Percentiles rank a stretch among this genome's conserved stretches.
Evolutionary conservation across 2,888 invertebrate species (phyloP).

Genomic region (Andrena hattorfiana): DNA sequence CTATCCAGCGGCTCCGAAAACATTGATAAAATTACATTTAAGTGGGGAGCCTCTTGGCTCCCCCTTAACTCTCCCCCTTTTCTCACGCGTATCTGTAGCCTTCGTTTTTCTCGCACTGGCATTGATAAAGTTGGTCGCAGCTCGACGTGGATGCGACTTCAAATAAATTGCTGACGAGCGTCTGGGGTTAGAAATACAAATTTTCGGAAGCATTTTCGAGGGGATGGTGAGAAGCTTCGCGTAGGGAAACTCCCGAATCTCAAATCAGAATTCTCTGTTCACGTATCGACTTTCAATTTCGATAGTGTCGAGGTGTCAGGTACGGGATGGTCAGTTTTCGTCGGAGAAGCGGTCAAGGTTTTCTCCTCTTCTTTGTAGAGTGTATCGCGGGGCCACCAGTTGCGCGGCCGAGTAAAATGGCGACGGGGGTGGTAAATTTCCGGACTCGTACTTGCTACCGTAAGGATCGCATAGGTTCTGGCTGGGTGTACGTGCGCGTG

Average conservation of each 20-base stretch:
- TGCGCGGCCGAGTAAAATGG: constrained; percentile 72
- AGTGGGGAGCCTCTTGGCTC: not conserved
- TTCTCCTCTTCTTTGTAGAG: constrained; percentile 12
- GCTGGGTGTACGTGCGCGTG: not conserved
- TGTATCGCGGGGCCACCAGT: constrained; percentile 74
- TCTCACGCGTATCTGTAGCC: not conserved
- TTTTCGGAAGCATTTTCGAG: too few species aligned
- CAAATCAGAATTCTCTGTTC: not conserved
- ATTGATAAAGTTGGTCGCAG: not conserved
- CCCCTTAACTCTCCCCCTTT: not conserved
- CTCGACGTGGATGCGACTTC: too few species aligned
- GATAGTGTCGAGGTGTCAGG: too few species aligned
- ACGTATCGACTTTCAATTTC: not conserved
- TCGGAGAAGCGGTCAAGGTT: constrained; percentile 24
- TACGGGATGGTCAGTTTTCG: constrained; percentile 21
- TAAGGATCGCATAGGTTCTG: constrained; percentile 39
- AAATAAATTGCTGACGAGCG: too few species aligned
- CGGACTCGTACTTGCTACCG: constrained; percentile 63
- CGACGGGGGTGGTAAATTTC: constrained; percentile 78
- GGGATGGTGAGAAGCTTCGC: too few species aligned
- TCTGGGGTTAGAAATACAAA: too few species aligned
- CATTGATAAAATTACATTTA: constrained; percentile 14
- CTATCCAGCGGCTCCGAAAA: constrained; percentile 29
- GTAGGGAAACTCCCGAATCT: not conserved
- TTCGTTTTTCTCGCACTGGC: not conserved